phyloP scores from a whole-genome alignment of 1,140 invertebrate genomes.

The Drosophila teissieri region DNA sequence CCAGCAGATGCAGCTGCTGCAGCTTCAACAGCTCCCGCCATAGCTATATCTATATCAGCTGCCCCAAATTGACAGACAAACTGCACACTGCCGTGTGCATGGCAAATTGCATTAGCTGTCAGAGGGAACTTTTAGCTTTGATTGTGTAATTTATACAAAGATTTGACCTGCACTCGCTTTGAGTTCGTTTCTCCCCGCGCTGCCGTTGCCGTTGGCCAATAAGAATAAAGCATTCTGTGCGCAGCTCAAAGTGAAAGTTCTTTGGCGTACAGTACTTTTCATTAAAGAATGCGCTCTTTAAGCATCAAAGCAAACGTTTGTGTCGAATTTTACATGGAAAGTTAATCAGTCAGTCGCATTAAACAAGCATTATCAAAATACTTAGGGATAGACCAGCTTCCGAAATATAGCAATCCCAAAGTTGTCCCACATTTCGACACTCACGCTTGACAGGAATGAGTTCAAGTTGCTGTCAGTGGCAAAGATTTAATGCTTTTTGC shows the following conservation, averaged over 20 bases:
- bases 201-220: constrained; percentile 1
- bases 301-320: not conserved
- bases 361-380: no score
- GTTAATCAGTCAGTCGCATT: no score
- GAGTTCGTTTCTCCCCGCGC: not conserved
- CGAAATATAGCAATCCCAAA: constrained; percentile 21
- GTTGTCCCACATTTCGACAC: constrained; percentile 38
- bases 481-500: constrained; percentile 71
- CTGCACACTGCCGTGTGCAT: constrained; percentile 20
- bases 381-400: not conserved
- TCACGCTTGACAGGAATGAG: constrained; percentile 76
- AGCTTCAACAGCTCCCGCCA: not conserved
- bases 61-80: constrained; percentile 53
- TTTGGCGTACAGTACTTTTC: constrained; percentile 1
- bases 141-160: constrained; percentile 67
- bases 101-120: constrained; percentile 75
- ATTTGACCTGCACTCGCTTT: constrained; percentile 25
- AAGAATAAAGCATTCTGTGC: constrained; percentile 17
- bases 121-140: constrained; percentile 31
- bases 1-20: constrained; percentile 24
- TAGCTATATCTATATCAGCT: constrained; percentile 22
- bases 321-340: not conserved
- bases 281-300: not conserved
- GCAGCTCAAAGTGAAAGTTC: constrained; percentile 3
- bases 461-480: constrained; percentile 75